A percentile compares a stretch with the other conserved stretches of the same genome.
Conservation (phyloP, 2,888 invertebrate species). For the Melinaea menophilus region DNA sequence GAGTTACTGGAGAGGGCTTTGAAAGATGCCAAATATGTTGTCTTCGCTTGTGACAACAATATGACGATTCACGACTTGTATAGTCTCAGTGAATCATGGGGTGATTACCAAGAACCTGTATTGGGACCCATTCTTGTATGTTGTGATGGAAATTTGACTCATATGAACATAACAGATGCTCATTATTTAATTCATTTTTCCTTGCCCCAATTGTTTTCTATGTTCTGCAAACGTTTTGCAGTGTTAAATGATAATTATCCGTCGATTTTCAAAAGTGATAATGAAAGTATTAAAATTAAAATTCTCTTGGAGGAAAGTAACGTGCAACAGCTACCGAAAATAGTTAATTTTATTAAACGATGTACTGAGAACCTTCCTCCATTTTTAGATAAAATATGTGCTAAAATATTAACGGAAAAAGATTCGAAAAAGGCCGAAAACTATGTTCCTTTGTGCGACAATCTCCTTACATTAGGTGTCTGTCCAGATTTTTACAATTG, state of each 20-base stretch:
- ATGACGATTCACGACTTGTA: slow-evolving; percentile 63
- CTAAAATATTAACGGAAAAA: slow-evolving; percentile 51
- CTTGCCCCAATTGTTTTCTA: slow-evolving; percentile 80
- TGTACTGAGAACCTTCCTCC: slow-evolving; percentile 60
- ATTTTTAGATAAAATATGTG: slow-evolving; percentile 50
- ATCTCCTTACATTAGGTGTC: slow-evolving; percentile 80
- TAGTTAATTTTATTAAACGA: slow-evolving; percentile 77
- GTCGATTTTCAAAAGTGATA: slow-evolving; percentile 52
- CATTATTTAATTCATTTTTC: slow-evolving; percentile 84
- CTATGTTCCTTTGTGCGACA: slow-evolving; percentile 76
- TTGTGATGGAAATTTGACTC: slow-evolving; percentile 81
- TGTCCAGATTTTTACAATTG: slow-evolving; percentile 80
- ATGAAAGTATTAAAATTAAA: slow-evolving; percentile 57
- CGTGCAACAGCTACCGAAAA: slow-evolving; percentile 78
- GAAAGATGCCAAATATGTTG: slow-evolving; percentile 39
- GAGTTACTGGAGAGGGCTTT: slow-evolving; percentile 50
- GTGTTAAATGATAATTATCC: slow-evolving; percentile 80
- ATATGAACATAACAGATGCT: slow-evolving; percentile 81
- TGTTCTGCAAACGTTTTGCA: slow-evolving; percentile 83
- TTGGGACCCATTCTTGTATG: slow-evolving; percentile 79
- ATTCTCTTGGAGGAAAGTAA: slow-evolving; percentile 80
- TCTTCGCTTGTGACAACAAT: slow-evolving; percentile 53
- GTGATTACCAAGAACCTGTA: slow-evolving; percentile 57
- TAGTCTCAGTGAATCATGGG: slow-evolving; percentile 58
- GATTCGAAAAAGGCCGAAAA: slow-evolving; percentile 64